Evolutionary conservation across 2,113 vertebrate species (phyloP).

Genomic region (Ellobius talpinus): DNA sequence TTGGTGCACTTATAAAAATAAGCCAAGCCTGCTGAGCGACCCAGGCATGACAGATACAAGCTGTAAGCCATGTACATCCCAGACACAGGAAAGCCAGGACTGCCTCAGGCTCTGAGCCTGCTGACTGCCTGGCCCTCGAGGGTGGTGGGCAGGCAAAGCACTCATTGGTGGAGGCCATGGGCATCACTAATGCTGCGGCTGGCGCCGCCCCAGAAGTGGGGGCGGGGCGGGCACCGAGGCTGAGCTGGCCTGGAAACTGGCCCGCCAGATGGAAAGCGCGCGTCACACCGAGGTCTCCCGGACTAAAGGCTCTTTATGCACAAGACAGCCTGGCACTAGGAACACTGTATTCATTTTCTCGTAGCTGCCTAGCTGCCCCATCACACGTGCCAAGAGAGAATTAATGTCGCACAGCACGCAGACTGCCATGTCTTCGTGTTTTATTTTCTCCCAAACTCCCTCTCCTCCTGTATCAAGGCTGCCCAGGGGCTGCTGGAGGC

Average conservation of each 20-base stretch:
- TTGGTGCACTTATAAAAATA: constrained; percentile 11
- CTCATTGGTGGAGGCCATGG: not conserved
- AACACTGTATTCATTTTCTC: not conserved
- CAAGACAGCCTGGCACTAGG: not conserved
- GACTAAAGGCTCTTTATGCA: constrained; percentile 17
- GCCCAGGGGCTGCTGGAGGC: too few relatives aligned
- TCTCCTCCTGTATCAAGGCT: not conserved
- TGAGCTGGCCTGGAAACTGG: not conserved
- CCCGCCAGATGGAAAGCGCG: not conserved
- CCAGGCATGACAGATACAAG: not conserved
- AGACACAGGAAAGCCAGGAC: not conserved
- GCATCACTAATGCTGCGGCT: not conserved
- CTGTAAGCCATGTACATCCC: not conserved
- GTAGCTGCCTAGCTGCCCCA: not conserved
- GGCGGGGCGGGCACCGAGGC: not conserved
- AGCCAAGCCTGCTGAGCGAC: not conserved
- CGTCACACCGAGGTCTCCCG: not conserved
- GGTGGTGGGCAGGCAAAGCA: not conserved
- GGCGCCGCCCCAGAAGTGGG: not conserved
- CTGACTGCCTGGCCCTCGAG: not conserved
- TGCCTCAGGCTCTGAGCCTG: not conserved
- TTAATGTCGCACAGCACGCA: not conserved
- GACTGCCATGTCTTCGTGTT: not conserved
- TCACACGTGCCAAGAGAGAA: not conserved
- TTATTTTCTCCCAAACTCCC: not conserved